Base-by-base conservation (phyloP, 2,113 vertebrate species). In the Pachyramphus minor region DNA sequence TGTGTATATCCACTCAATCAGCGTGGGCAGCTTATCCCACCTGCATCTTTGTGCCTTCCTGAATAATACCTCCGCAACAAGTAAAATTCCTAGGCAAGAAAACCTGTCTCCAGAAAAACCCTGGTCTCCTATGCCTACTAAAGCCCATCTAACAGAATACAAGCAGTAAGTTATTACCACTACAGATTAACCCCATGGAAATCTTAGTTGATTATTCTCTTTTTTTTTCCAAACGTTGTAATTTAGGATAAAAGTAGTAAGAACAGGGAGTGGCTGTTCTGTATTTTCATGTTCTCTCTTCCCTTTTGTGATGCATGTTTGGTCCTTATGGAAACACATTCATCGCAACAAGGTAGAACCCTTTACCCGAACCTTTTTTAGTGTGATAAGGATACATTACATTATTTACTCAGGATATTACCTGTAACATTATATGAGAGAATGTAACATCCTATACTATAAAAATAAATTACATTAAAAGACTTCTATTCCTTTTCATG, bases 81-180 rank as follows among this genome's bases (percentile, higher is more conserved):
- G n/a, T 22, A 15, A 79, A 55, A 68, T 22, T 59, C 15, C 33
- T 25, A 56, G 44, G 35, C 21, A 89, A n/a, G 75, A 52, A 81
- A 60, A 25, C 19, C 28, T 11, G 5, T 20, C 63, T 60, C 52
- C 56, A 56, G 56, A 72, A 91, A 82, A 14, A 9, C 28, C 20
- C 66, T 13, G 0, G 27, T n/a, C n/a, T 14, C 31, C 18, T 23
- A 17, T 0, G 0, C 37, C 15, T 2, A 6, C 24, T 35, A 23
- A 50, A 93, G 28, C 15, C 31, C 50, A n/a, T 10, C 37, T 20
- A 31, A 18, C 5, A 85, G 49, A 18, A 13, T 28, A 41, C 18
- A 44, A n/a, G 31, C 20, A 80, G 33, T 52, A 59, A 93, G 2
- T 20, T 85, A 15, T 47, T 79, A 37, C 28, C 52, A 56, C 47